Conservation (phyloP, 35 echinoderm and acorn worm genomes). For the Lytechinus pictus region DNA sequence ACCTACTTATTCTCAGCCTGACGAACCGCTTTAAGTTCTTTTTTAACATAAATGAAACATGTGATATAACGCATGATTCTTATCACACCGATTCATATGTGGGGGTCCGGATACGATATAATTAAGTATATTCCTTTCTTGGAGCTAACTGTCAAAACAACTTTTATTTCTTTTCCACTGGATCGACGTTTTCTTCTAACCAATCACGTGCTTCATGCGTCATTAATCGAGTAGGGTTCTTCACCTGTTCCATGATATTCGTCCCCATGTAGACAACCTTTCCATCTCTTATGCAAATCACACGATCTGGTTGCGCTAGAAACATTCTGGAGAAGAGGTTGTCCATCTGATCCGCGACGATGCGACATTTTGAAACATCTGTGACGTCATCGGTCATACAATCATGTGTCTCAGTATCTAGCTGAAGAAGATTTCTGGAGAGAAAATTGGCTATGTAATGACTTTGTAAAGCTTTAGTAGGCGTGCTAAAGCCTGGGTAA, state of each 20-base stretch:
- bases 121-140: too few species aligned
- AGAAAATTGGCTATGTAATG: too few species aligned
- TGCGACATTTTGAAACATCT: constrained; percentile 10
- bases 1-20: too few species aligned
- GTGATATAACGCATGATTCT: too few species aligned
- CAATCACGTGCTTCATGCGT: constrained; percentile 61
- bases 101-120: too few species aligned
- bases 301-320: constrained; percentile 40
- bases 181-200: constrained; percentile 1
- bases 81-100: too few species aligned
- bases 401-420: constrained; percentile 4
- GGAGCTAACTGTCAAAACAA: too few species aligned
- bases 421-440: constrained; percentile 27
- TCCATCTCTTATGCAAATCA: constrained; percentile 33
- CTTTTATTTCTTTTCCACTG: neutral
- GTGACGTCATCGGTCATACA: constrained; percentile 49
- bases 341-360: constrained; percentile 60
- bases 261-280: constrained; percentile 46
- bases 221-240: constrained; percentile 45
- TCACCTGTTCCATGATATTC: constrained; percentile 24
- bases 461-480: too few species aligned
- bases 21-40: too few species aligned
- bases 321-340: constrained; percentile 42
- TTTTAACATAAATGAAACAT: too few species aligned
- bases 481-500: too few species aligned